Conservation (phyloP, 2,113 vertebrate genomes). For the Rhynchomys soricoides region DNA sequence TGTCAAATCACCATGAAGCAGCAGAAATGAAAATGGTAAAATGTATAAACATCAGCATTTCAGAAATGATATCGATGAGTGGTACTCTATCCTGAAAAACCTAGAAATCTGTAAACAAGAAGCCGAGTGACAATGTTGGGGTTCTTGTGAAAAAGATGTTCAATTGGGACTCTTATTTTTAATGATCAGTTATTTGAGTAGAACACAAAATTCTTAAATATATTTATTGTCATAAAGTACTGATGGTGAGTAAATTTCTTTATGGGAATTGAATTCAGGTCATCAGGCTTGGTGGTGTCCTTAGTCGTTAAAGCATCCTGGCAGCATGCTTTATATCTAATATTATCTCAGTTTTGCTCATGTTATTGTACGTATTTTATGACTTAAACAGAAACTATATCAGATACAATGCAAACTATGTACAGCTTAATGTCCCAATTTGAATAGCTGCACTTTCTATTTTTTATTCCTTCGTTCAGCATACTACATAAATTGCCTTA, state of each 20-base stretch:
- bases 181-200: background rate
- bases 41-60: background rate
- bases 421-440: no score
- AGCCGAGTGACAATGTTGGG: background rate
- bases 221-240: background rate
- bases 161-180: background rate
- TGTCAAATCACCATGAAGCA: background rate
- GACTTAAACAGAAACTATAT: background rate
- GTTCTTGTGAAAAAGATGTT: background rate
- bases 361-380: background rate
- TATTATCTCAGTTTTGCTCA: background rate
- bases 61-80: background rate
- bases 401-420: background rate
- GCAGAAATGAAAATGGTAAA: background rate
- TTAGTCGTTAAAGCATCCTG: background rate
- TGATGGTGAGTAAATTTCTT: background rate
- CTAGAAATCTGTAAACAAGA: background rate
- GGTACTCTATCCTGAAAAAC: background rate
- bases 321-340: background rate
- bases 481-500: background rate
- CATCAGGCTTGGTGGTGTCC: background rate
- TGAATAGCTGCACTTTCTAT: background rate
- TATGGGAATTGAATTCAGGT: background rate
- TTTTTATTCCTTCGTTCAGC: background rate
- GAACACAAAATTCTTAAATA: background rate